Base-by-base conservation (phyloP, 2,888 invertebrate genomes). In the Holacanthella duospinosa region DNA sequence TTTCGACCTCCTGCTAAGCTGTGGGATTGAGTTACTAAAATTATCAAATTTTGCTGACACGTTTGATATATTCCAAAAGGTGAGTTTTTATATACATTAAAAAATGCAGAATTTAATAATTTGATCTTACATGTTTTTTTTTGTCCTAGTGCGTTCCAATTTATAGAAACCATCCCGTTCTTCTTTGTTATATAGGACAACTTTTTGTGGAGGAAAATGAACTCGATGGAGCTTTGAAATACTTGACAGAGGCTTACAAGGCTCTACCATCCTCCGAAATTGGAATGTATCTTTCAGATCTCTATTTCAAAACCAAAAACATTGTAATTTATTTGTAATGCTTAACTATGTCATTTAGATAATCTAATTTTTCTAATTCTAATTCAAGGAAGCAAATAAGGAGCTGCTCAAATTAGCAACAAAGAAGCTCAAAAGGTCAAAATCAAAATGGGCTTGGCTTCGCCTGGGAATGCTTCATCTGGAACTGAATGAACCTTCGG, bases 391-490 rank as follows among this genome's bases (percentile, higher is more conserved):
- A 19, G 24, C 56, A 26, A 72, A 72, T 60, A 65, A 60, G 28
- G 61, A 62, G 6, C 58, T 71, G 2, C 54, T 72, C n/a, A 16
- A 61, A 0, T 59, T 64, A 25, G 71, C 71, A 16, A 66, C 65
- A 1, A 68, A 68, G 25, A 64, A 60, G 29, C 61, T 67, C 21
- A 54, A 64, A n/a, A 70, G 69, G 56, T 53, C 62, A 2, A 63
- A 64, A 43, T 70, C 84, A 48, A 82, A 85, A 68, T 92, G 92
- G 88, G 85, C 91, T 25, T 85, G 88, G 82, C 82, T 92, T 60
- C 86, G 92, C 75, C 80, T 94, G 59, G 94, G 94, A 1, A 79
- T 93, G 57, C 85, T 88, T 76, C 85, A 89, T 76, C 80, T 90
- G 67, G 85, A 85, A 72, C 82, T 83, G 71, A 85, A 84, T 68